A percentile compares a stretch with the other conserved stretches of the same genome.
Evolutionary conservation across 1,140 invertebrate genomes (phyloP).

Genomic region (Lucilia cuprina): DNA sequence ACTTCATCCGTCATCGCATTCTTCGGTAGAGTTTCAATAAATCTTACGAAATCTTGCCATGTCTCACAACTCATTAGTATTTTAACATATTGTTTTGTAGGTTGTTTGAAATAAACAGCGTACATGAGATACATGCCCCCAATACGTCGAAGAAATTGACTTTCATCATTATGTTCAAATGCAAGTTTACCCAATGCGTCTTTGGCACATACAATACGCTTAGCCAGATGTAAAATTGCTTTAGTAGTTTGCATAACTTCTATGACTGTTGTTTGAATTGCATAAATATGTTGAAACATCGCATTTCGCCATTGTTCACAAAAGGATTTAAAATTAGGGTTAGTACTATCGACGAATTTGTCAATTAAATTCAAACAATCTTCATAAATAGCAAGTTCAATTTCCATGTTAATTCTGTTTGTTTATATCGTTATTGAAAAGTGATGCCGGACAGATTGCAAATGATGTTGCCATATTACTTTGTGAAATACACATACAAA

Average conservation of each 20-base stretch:
- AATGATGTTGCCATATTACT: not conserved
- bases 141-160: slow-evolving; percentile 40
- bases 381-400: slow-evolving; percentile 21
- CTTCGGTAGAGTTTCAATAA: slow-evolving; percentile 33
- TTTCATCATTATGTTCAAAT: not conserved
- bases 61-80: slow-evolving; percentile 47
- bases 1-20: slow-evolving; percentile 39
- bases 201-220: slow-evolving; percentile 43
- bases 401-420: slow-evolving; percentile 25
- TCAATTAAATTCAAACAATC: slow-evolving; percentile 36
- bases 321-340: slow-evolving; percentile 45
- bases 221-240: slow-evolving; percentile 50
- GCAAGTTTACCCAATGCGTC: slow-evolving; percentile 38
- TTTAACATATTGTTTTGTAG: slow-evolving; percentile 50
- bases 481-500: not conserved
- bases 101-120: slow-evolving; percentile 55
- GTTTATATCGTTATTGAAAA: not conserved
- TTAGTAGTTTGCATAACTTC: slow-evolving; percentile 53
- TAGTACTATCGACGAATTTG: not conserved
- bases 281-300: slow-evolving; percentile 50
- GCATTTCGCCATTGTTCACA: slow-evolving; percentile 48
- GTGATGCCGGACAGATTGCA: too few relatives aligned
- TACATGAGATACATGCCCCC: slow-evolving; percentile 51
- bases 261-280: slow-evolving; percentile 46
- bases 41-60: slow-evolving; percentile 46